Conservation (phyloP, 1,140 invertebrate species). For the Drosophila aff. region DNA sequence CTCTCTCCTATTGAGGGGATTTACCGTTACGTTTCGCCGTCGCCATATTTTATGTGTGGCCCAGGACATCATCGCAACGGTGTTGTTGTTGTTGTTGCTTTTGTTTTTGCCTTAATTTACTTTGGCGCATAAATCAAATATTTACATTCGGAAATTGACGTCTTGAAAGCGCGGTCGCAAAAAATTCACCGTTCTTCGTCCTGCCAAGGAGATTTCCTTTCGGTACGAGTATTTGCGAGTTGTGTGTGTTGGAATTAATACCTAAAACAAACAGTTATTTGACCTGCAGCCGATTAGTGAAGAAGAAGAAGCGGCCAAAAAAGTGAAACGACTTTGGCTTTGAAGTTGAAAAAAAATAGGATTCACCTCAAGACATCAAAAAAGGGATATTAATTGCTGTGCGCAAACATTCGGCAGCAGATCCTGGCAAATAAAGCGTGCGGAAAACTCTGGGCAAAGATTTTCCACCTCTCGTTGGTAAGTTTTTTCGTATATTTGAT, state of each 20-base stretch:
- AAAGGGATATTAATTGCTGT: conserved; percentile 65
- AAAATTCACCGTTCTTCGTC: conserved; percentile 39
- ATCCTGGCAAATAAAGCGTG: conserved; percentile 37
- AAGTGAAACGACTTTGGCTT: conserved; percentile 46
- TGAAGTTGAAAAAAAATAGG: conserved; percentile 47
- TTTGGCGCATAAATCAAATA: conserved; percentile 84
- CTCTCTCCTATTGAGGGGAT: conserved; percentile 34
- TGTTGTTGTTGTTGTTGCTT: conserved; percentile 25
- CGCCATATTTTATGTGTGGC: conserved; percentile 37
- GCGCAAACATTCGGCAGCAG: conserved; percentile 40
- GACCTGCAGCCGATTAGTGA: conserved; percentile 55
- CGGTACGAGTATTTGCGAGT: conserved; percentile 16
- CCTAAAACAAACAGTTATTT: conserved; percentile 60
- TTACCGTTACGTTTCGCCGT: conserved; percentile 46
- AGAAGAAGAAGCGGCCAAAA: conserved; percentile 2
- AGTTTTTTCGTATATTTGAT: conserved; percentile 20
- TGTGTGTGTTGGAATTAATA: conserved; percentile 37
- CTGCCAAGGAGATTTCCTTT: conserved; percentile 29
- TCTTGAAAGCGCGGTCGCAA: conserved; percentile 76
- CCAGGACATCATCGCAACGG: conserved; percentile 35
- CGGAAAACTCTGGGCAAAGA: conserved; percentile 1
- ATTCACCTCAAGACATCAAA: conserved; percentile 61
- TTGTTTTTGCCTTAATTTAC: conserved; percentile 78
- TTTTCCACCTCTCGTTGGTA: conserved; percentile 20
- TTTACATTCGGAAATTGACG: conserved; percentile 85